phyloP scores from a whole-genome alignment of 2,113 vertebrate species.

The Serilophus lunatus region DNA sequence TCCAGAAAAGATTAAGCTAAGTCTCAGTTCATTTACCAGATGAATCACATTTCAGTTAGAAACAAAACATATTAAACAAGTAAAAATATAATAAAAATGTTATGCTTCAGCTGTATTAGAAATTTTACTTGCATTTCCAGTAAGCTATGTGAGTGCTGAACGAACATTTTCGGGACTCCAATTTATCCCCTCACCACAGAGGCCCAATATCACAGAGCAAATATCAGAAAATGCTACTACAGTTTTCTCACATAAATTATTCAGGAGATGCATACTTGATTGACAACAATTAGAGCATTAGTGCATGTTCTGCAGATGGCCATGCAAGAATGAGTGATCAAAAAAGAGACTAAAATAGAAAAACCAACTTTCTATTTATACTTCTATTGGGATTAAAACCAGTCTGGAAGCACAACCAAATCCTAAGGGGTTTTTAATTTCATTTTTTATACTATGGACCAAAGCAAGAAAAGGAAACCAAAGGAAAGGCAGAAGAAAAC shows the following conservation, averaged over 20 bases:
- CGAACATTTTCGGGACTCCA: conserved; percentile 14
- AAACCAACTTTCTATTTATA: neutral
- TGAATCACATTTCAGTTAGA: conserved; percentile 1
- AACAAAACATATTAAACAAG: conserved; percentile 1
- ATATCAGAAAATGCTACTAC: neutral
- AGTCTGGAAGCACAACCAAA: neutral
- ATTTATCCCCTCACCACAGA: neutral
- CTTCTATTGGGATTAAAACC: neutral
- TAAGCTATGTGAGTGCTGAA: conserved; percentile 19
- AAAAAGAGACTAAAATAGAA: neutral
- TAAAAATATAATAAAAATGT: conserved; percentile 19
- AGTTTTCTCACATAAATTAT: neutral
- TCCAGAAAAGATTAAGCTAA: neutral
- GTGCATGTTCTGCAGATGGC: neutral
- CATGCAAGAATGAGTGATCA: neutral
- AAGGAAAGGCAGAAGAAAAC: neutral
- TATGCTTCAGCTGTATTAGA: conserved; percentile 34
- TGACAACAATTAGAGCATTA: neutral
- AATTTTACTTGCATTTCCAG: conserved; percentile 3
- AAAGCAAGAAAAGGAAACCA: neutral
- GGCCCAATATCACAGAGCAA: neutral
- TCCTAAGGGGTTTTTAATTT: neutral
- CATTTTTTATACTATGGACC: neutral
- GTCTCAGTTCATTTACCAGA: neutral
- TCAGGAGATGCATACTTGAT: neutral